Evolutionary conservation across 2,797 vertebrate species (phyloP).

Genomic region (Eulemur mongoz): DNA sequence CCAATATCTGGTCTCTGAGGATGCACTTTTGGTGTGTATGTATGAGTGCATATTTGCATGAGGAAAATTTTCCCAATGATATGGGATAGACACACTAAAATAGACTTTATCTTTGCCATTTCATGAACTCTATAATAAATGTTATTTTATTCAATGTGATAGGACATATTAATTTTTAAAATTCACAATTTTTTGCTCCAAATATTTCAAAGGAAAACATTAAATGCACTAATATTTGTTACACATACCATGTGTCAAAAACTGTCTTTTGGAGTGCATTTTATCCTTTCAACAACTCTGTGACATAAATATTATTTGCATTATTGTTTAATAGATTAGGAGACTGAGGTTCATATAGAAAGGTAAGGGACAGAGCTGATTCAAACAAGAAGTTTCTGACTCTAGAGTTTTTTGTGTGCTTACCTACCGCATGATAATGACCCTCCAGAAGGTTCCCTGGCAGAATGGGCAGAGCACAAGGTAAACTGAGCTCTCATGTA

Average conservation of each 20-base stretch:
- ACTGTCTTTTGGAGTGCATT: neutral
- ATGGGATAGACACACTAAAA: neutral
- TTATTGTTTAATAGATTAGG: no score
- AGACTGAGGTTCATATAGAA: neutral
- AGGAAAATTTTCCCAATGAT: neutral
- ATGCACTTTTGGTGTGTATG: neutral
- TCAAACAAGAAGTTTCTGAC: neutral
- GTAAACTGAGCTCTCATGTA: neutral
- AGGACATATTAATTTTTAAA: neutral
- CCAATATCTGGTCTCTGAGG: neutral
- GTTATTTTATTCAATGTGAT: neutral
- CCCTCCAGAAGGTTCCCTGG: neutral
- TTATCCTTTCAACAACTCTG: neutral
- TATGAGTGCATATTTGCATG: neutral
- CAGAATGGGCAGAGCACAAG: neutral
- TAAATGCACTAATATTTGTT: neutral
- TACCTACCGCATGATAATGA: neutral
- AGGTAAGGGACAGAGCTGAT: neutral
- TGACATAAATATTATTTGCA: neutral
- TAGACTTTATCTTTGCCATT: neutral
- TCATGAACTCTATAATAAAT: neutral
- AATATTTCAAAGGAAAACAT: neutral
- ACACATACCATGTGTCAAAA: neutral
- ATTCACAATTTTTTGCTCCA: neutral
- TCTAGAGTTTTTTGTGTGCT: neutral